Evolutionary conservation across 2,113 vertebrate species (phyloP), one percentile per base, ranked within the genome.

Genomic region (Nycticebus coucang): DNA sequence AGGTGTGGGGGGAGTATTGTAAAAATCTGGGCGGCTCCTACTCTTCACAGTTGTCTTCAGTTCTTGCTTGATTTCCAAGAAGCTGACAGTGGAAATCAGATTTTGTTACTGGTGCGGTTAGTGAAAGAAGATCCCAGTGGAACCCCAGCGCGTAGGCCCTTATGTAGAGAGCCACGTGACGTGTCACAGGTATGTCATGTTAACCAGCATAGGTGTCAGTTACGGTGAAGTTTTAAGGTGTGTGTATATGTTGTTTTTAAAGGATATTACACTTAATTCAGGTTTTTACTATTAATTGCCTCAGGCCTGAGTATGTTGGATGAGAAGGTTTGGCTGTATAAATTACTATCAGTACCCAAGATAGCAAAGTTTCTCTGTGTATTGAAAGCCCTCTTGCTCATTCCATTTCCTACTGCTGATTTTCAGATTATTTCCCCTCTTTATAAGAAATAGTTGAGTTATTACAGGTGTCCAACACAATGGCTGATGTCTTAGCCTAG

Each of bases 51-150:
- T 33, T 37, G 21, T 92, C 69, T 93, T 95, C 13, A 41, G 37
- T 81, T 94, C 57, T 94, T 86, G 28, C 15, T 80, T 64, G 12
- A 79, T 57, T 82, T 84, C 30, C 83, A 57, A 93, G 60, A 93
- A 93, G 35, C 30, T 1, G 21, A 89, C 33, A n/a, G 14, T 33
- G 57, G 53, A 72, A 77, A 30, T 69, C 28, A 60, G 74, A 77
- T 50, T 59, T 24, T 60, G 17, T 71, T 68, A 19, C 10, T 62
- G 69, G 71, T 66, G 57, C 50, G 30, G 57, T 72, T 96, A 18
- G 45, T 64, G 60, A 59, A 85, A 33, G 82, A 53, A 92, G n/a
- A 45, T 74, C 62, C 8, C 3, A 0, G 0, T 30, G 57, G 33
- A 53, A 68, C 82, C 84, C 64, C 84, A 90, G 19, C 80, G 14